Base-by-base conservation (phyloP, 2,888 invertebrate genomes). In the Chloromyia formosa region DNA sequence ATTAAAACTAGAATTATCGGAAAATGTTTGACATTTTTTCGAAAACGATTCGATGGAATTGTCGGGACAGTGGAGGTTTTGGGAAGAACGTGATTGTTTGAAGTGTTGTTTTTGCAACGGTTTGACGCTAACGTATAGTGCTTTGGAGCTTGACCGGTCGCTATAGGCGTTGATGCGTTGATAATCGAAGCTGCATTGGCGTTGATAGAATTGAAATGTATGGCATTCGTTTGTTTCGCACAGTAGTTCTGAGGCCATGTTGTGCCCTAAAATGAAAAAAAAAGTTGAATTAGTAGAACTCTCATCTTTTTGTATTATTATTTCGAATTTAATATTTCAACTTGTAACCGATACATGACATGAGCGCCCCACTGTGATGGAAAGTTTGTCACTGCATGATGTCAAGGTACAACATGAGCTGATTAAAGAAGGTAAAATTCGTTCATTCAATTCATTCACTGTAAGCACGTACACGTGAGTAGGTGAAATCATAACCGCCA, bases 191-290 rank as follows among this genome's bases (percentile, higher is more conserved):
- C 49, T 10, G 66, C 18, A 10, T 66, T 66, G 45, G 10, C 23
- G 66, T 66, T 66, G 18, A 20, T n/a, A 20, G 14, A 20, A 9
- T 66, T 66, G 16, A 66, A 66, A 66, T 18, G n/a, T 66, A 20
- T 73, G 73, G 73, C 61, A 56, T 73, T 75, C 72, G 56, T 73
- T 62, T 42, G 45, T 75, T 60, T 73, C 75, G 76, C 73, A 74
- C 82, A 84, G 82, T 83, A 83, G 83, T 85, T 84, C 82, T 84
- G 84, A 84, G 84, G 85, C 85, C 85, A 85, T 85, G 83, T 85
- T 85, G 84, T 84, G 84, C 85, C 85, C 85, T 85, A 73, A 64
- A 82, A 82, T 64, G 49, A 10, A 49, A 49, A 49, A 4, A 7
- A 35, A 35, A 35, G 27, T 35, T 35, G n/a, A n/a, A n/a, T n/a